phyloP scores from a whole-genome alignment of 2,113 vertebrate genomes.

The Urocitellus parryii region DNA sequence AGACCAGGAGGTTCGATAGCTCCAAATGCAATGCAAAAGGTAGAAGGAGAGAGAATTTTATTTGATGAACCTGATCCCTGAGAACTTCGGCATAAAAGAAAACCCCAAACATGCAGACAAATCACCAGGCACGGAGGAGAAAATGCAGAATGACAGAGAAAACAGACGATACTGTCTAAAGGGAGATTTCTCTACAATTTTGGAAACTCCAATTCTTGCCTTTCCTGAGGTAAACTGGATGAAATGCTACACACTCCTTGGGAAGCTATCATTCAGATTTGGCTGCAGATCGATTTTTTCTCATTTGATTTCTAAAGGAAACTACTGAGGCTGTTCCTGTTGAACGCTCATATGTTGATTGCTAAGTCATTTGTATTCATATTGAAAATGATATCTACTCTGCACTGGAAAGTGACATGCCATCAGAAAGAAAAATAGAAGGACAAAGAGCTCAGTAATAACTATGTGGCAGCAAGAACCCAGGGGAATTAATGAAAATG shows the following conservation, averaged over 20 bases:
- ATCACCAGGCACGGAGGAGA: constrained; percentile 39
- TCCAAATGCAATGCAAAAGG: constrained; percentile 64
- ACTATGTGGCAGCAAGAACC: constrained; percentile 56
- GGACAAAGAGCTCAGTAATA: constrained; percentile 76
- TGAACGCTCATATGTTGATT: constrained; percentile 77
- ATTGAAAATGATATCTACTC: constrained; percentile 71
- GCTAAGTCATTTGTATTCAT: constrained; percentile 79
- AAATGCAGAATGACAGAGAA: constrained; percentile 59
- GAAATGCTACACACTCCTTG: constrained; percentile 80
- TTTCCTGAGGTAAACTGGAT: constrained; percentile 70
- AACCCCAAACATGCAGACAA: constrained; percentile 43
- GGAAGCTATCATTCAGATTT: constrained; percentile 79
- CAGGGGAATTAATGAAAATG: constrained; percentile 19
- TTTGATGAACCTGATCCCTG: constrained; percentile 76
- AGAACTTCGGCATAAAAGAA: constrained; percentile 62
- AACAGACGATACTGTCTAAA: constrained; percentile 62
- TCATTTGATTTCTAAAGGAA: constrained; percentile 82
- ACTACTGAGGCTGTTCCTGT: constrained; percentile 71
- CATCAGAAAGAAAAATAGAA: constrained; percentile 76
- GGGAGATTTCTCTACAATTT: constrained; percentile 68
- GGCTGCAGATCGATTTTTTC: constrained; percentile 81
- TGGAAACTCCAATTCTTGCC: constrained; percentile 67
- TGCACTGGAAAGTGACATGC: constrained; percentile 77
- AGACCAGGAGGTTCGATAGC: constrained; percentile 71
- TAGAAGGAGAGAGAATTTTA: constrained; percentile 49